Evolutionary conservation across 1,140 invertebrate genomes (phyloP).

Genomic region (Goniozus legneri): DNA sequence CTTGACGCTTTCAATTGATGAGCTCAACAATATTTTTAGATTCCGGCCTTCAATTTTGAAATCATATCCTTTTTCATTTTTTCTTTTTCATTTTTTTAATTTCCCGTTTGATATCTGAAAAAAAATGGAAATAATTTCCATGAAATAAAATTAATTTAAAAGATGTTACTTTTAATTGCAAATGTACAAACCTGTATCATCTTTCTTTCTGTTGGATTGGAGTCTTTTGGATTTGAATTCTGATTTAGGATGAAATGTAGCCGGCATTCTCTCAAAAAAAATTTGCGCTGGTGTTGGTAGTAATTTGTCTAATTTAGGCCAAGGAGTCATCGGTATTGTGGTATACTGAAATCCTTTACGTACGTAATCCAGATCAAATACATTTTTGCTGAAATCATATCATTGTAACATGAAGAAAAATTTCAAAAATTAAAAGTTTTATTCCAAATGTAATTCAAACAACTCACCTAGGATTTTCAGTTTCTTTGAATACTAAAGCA

Average conservation of each 20-base stretch:
- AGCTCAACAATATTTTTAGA: too few relatives aligned
- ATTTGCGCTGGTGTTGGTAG: constrained; percentile 22
- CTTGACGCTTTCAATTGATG: too few relatives aligned
- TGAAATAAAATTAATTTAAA: too few relatives aligned
- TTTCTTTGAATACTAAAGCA: constrained; percentile 37
- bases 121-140: too few relatives aligned
- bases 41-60: too few relatives aligned
- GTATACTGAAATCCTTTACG: constrained; percentile 11
- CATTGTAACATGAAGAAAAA: neutral
- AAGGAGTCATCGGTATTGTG: constrained; percentile 21
- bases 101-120: too few relatives aligned
- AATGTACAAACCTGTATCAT: too few relatives aligned
- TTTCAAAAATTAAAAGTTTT: too few relatives aligned
- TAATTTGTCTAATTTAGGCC: constrained; percentile 31
- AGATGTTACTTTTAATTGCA: too few relatives aligned
- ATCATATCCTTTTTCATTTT: too few relatives aligned
- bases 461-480: constrained; percentile 17
- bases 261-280: constrained; percentile 29
- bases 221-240: too few relatives aligned
- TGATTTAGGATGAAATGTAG: constrained; percentile 27
- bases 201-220: neutral
- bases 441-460: neutral
- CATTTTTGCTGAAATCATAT: constrained; percentile 25
- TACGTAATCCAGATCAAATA: constrained; percentile 22
- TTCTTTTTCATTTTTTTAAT: too few relatives aligned